phyloP scores from a whole-genome alignment of 2,797 vertebrate genomes.

The Avahi laniger region DNA sequence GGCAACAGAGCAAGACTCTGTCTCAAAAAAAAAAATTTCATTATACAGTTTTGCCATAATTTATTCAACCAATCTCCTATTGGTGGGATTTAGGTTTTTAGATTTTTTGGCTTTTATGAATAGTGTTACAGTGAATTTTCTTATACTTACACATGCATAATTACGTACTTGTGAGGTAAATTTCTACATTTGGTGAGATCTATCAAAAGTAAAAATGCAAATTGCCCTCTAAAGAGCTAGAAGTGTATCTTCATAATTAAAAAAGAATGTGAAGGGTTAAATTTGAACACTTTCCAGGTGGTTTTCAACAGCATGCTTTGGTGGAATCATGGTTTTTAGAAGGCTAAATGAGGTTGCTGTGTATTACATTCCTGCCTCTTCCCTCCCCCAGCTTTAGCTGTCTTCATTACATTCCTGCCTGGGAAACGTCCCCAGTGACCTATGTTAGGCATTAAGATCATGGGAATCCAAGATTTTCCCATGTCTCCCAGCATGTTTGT shows the following conservation, averaged over 20 bases:
- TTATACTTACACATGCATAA: neutral
- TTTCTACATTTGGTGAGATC: constrained; percentile 6
- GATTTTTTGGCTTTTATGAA: constrained; percentile 19
- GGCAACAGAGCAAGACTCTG: too few species aligned
- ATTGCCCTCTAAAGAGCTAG: neutral
- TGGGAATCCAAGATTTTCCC: constrained; percentile 78
- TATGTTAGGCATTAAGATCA: constrained; percentile 72
- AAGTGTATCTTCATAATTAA: neutral
- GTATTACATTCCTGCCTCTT: constrained; percentile 53
- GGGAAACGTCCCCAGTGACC: constrained; percentile 77
- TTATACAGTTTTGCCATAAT: constrained; percentile 17
- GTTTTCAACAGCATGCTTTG: constrained; percentile 37
- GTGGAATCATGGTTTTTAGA: constrained; percentile 22
- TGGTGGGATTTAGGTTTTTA: neutral
- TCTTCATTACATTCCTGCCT: constrained; percentile 61
- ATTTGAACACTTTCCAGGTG: neutral
- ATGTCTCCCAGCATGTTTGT: constrained; percentile 65
- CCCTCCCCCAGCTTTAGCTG: constrained; percentile 40
- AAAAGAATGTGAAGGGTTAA: neutral
- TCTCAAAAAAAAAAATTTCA: too few species aligned
- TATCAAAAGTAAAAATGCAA: neutral
- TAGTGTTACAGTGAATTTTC: neutral
- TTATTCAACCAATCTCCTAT: neutral
- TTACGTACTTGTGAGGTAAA: neutral
- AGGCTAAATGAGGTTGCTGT: neutral